Conservation (phyloP, 1,140 invertebrate genomes). For the Chelonus insularis region DNA sequence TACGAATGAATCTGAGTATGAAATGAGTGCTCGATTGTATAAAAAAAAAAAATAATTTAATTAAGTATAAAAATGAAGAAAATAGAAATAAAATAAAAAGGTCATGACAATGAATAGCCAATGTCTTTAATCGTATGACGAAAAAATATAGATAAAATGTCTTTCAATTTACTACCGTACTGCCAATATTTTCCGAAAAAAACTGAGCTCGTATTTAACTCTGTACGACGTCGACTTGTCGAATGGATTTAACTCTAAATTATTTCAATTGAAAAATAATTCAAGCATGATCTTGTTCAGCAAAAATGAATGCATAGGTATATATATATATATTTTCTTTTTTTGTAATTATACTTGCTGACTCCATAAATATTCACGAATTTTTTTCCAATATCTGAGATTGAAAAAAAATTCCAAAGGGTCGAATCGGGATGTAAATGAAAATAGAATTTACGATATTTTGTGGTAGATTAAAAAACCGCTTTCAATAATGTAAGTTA, state of each 20-base stretch:
- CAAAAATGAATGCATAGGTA: not conserved
- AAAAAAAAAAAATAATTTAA: not conserved
- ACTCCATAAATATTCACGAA: too few species aligned
- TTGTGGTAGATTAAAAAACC: too few species aligned
- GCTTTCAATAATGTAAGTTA: too few species aligned
- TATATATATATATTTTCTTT: too few species aligned
- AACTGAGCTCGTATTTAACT: not conserved
- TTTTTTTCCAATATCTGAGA: too few species aligned
- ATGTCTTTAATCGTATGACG: not conserved
- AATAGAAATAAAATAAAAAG: not conserved
- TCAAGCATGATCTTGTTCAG: not conserved
- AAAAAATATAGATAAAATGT: slow-evolving; percentile 32
- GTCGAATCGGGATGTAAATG: too few species aligned
- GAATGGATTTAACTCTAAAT: not conserved
- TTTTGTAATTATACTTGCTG: too few species aligned
- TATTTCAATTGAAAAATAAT: not conserved
- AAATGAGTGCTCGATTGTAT: not conserved
- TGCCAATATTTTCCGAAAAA: slow-evolving; percentile 46
- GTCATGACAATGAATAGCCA: not conserved
- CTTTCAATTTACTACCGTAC: slow-evolving; percentile 51
- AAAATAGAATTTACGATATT: too few species aligned
- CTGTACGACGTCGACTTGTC: not conserved
- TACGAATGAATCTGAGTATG: not conserved
- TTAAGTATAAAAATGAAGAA: slow-evolving; percentile 5
- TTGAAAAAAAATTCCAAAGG: too few species aligned